A percentile compares a stretch with the other conserved stretches of the same genome.
Conservation (phyloP, 2,797 vertebrate genomes). For the Hypotaenidia philippensis region DNA sequence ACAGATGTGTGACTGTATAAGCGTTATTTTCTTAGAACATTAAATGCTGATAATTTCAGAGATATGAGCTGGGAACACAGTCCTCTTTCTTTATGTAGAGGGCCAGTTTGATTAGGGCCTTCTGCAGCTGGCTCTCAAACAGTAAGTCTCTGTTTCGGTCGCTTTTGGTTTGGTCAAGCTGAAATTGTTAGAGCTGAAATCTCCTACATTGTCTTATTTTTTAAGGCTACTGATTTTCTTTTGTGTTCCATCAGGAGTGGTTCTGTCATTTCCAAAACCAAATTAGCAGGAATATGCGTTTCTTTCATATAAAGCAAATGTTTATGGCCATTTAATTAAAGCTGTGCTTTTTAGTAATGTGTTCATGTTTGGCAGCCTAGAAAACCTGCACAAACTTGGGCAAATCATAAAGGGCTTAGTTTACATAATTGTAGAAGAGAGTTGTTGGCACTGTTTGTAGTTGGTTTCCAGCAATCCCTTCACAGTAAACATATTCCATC, state of each 20-base stretch:
- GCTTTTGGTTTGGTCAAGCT: background rate
- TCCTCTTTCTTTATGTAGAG: background rate
- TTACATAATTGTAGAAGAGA: background rate
- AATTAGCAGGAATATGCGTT: background rate
- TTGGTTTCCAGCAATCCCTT: background rate
- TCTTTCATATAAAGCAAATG: background rate
- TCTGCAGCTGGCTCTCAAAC: background rate
- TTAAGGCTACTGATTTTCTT: background rate
- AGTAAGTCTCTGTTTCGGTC: background rate
- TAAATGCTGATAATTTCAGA: background rate
- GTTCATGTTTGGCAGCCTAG: background rate
- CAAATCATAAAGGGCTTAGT: background rate
- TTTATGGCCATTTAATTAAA: background rate
- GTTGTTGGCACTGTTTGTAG: background rate
- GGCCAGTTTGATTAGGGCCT: background rate
- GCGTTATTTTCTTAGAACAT: background rate
- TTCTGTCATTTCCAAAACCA: background rate
- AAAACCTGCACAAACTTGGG: background rate
- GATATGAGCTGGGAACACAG: background rate
- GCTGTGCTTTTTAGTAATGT: background rate
- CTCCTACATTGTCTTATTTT: background rate
- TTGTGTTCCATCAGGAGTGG: background rate
- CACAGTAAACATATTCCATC: background rate
- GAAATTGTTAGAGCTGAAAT: background rate
- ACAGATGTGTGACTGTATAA: background rate